Conservation (phyloP, 2,113 vertebrate genomes). For the Tragelaphus buxtoni region DNA sequence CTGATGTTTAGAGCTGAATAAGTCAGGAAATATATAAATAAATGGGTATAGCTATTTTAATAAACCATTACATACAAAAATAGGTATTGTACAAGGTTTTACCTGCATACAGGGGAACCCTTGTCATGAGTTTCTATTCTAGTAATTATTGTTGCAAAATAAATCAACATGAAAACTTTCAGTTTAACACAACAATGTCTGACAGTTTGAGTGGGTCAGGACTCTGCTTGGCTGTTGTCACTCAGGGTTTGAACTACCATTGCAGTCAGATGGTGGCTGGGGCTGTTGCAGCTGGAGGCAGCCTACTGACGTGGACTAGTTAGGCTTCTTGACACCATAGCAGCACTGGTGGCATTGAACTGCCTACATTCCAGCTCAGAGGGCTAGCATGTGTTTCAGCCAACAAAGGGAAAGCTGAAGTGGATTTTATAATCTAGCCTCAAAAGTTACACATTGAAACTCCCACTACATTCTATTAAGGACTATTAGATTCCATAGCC, state of each 20-base stretch:
- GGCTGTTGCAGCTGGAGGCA: no score
- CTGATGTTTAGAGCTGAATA: neutral
- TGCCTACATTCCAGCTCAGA: neutral
- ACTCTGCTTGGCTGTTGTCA: neutral
- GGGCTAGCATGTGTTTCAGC: rapidly evolving
- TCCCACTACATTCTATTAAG: neutral
- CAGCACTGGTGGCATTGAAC: rapidly evolving
- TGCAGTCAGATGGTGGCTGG: neutral
- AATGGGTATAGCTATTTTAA: neutral
- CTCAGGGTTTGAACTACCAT: neutral
- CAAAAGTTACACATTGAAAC: neutral
- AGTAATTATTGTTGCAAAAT: neutral
- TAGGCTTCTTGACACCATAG: neutral
- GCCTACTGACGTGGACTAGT: rapidly evolving
- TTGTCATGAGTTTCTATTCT: neutral
- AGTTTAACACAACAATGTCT: neutral
- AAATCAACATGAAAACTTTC: neutral
- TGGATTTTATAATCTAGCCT: neutral
- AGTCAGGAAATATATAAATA: neutral
- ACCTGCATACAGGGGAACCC: neutral
- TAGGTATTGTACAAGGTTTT: neutral
- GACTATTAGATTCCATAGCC: neutral
- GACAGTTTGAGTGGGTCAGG: neutral
- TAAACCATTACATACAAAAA: neutral
- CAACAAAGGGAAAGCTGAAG: neutral